These are phyloP conservation scores for Synergus laeviventris DNA, from an alignment of 2,888 invertebrate genomes.

Conservation along the genomic window DNA sequence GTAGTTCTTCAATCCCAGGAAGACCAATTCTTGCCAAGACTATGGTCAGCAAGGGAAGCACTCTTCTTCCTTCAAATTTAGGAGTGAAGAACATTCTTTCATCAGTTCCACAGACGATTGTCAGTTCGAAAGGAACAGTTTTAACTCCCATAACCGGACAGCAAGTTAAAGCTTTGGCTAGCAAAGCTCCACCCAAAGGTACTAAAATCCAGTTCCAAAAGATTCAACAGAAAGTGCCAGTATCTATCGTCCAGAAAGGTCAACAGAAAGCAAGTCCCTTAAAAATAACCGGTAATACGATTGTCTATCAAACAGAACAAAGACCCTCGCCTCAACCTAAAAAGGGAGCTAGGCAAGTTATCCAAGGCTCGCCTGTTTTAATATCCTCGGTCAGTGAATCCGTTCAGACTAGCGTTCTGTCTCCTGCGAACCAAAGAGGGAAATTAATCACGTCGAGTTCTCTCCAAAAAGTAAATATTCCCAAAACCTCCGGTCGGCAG, in stretches of 20 bases:
- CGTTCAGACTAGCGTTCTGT: conserved; percentile 46
- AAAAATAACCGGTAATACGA: conserved; percentile 74
- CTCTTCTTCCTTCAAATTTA: conserved; percentile 61
- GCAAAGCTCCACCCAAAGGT: conserved; percentile 64
- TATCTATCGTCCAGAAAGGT: conserved; percentile 44
- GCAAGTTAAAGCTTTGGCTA: conserved; percentile 72
- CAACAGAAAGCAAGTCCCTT: conserved; percentile 62
- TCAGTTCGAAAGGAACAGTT: conserved; percentile 66
- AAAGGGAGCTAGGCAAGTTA: conserved; percentile 58
- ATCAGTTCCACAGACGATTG: conserved; percentile 66
- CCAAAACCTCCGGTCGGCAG: conserved; percentile 58
- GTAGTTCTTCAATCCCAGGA: conserved; percentile 59
- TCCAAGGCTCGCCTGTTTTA: conserved; percentile 55
- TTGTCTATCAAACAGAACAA: conserved; percentile 61
- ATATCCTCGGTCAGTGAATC: conserved; percentile 52
- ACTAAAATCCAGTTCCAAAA: conserved; percentile 68
- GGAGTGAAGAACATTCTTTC: conserved; percentile 64
- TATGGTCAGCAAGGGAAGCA: conserved; percentile 63
- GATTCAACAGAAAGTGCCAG: conserved; percentile 64
- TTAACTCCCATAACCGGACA: conserved; percentile 74
- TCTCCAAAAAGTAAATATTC: conserved; percentile 60
- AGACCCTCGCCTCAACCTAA: conserved; percentile 58
- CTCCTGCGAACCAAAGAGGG: conserved; percentile 58
- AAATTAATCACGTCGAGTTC: conserved; percentile 50
- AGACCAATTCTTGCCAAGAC: conserved; percentile 67